Evolutionary conservation across 2,888 invertebrate genomes (phyloP), one percentile per base, ranked within the genome.

Genomic region (Apodemia zela): DNA sequence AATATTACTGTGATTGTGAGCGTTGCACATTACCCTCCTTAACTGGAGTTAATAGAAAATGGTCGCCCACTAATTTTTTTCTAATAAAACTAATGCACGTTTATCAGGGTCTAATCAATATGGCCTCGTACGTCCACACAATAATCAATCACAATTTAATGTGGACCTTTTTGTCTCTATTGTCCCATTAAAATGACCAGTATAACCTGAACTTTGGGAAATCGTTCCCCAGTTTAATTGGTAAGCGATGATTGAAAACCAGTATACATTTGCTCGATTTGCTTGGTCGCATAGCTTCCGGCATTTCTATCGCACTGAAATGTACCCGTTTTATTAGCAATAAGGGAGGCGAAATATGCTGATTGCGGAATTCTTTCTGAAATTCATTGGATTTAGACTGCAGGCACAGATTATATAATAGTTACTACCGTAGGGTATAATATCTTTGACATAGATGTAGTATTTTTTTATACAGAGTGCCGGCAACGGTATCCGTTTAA

Each of bases 81-180:
- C 75, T 79, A 81, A 87, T 86, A 84, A 79, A 82, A 80, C 78
- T 84, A 88, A 86, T 85, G 83, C 74, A 69, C 68, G 64, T 77
- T 81, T 86, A 87, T 87, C 73, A 69, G 68, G 65, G 68, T 59
- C 69, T 74, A 75, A 78, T 77, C 84, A 74, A 82, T 82, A 78
- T 70, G 86, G 81, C 85, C 84, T 84, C 78, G 80, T 63, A 71
- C 73, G 72, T 65, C 68, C 70, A 76, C 70, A 59, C 68, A 68
- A 75, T 78, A 78, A 88, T 89, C 88, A 84, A 88, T 89, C 88
- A 88, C 42, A 87, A 89, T 89, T 75, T 74, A 86, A 81, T 80
- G 76, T 74, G 72, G 72, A 72, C 81, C 82, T 82, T 78, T 78
- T 74, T 77, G 77, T 79, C 81, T 80, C 79, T 66, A 69, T 70